These are phyloP conservation scores for Fringilla coelebs DNA, from an alignment of 2,797 vertebrate genomes.

Conservation along the genomic window DNA sequence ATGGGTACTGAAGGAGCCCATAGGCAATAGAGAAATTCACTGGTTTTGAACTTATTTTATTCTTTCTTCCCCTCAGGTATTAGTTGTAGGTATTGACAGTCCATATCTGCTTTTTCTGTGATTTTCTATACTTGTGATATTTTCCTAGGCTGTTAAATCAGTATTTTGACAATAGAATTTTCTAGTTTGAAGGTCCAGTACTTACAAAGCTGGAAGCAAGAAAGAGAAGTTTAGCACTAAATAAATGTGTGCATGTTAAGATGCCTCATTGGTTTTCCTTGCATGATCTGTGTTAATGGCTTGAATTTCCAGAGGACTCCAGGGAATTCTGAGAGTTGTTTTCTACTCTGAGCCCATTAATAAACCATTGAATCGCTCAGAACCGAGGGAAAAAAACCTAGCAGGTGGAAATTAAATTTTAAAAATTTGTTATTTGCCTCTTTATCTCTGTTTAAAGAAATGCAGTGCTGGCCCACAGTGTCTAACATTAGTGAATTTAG, in stretches of 20 bases:
- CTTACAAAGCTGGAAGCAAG: neutral
- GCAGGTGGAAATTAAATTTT: neutral
- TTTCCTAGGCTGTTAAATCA: neutral
- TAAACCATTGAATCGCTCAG: neutral
- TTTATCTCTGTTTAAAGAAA: neutral
- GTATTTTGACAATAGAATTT: neutral
- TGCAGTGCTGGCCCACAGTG: neutral
- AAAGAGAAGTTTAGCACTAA: neutral
- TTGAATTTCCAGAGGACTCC: neutral
- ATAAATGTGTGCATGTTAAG: neutral
- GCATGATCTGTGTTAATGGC: neutral
- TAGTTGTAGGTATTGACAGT: neutral
- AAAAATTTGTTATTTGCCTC: neutral
- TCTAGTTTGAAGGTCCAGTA: neutral
- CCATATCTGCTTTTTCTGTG: neutral
- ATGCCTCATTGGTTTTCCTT: neutral
- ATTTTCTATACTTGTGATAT: neutral
- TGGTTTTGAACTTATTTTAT: neutral
- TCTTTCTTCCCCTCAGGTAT: neutral
- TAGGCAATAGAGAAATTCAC: neutral
- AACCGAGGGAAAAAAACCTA: neutral
- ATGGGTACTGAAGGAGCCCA: neutral
- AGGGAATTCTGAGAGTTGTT: constrained; percentile 14
- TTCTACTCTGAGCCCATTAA: neutral
- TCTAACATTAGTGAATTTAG: neutral